phyloP scores from a whole-genome alignment of 2,888 invertebrate genomes.

The Malthinus flaveolus region DNA sequence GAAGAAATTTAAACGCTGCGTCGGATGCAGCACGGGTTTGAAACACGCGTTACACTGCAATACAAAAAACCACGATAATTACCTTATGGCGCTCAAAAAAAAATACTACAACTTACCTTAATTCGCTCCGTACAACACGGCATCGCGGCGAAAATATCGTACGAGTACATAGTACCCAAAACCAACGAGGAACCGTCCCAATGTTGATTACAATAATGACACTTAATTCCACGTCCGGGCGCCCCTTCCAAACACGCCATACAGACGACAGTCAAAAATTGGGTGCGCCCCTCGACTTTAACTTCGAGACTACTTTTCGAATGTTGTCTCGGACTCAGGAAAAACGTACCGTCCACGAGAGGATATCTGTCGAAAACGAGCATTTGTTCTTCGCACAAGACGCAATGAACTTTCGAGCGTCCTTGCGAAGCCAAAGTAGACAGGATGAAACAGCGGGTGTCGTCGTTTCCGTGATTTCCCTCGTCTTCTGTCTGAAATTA shows the following conservation, averaged over 20 bases:
- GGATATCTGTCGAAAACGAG: conserved; percentile 97
- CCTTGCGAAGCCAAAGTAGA: conserved; percentile 92
- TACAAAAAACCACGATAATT: conserved; percentile 27
- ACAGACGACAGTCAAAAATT: conserved; percentile 92
- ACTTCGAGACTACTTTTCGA: conserved; percentile 86
- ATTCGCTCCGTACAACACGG: conserved; percentile 93
- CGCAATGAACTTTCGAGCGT: conserved; percentile 82
- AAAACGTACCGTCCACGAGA: conserved; percentile 96
- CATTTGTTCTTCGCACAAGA: conserved; percentile 86
- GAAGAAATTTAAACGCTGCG: conserved; percentile 86
- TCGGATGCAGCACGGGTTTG: conserved; percentile 84
- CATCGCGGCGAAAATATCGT: conserved; percentile 96
- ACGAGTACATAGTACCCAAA: conserved; percentile 97
- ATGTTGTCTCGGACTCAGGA: conserved; percentile 92
- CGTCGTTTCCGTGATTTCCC: conserved; percentile 97
- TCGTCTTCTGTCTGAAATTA: conserved; percentile 93
- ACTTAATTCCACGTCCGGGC: conserved; percentile 74
- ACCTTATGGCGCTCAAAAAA: background rate
- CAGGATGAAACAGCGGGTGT: conserved; percentile 93
- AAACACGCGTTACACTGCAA: conserved; percentile 91
- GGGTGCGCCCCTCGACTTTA: conserved; percentile 86
- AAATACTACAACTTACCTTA: conserved; percentile 65
- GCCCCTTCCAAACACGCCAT: conserved; percentile 91
- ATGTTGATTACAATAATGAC: conserved; percentile 81
- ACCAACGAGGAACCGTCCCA: conserved; percentile 95